Percentiles rank a stretch among this genome's conserved stretches.
Conservation (phyloP, 2,113 vertebrate genomes). For the Proteles cristata region DNA sequence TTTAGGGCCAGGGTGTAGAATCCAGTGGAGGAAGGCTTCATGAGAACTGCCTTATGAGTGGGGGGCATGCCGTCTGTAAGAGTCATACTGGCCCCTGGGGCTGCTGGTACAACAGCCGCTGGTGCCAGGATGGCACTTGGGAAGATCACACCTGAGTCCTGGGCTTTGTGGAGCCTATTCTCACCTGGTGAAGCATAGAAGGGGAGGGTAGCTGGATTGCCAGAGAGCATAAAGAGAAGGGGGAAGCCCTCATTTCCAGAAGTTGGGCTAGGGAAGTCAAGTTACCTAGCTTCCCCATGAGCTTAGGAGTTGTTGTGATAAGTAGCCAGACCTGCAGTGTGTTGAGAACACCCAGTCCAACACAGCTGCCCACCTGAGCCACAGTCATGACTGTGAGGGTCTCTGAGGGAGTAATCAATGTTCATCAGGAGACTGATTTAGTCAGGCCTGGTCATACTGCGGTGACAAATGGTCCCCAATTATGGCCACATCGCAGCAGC, state of each 20-base stretch:
- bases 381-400: too few species aligned
- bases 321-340: neutral
- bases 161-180: neutral
- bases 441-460: neutral
- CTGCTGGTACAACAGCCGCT: fast-evolving
- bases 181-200: neutral
- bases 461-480: neutral
- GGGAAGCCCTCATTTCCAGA: neutral
- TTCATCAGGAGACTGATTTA: too few species aligned
- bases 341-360: neutral
- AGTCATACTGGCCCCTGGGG: fast-evolving
- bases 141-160: too few species aligned
- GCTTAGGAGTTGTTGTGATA: neutral
- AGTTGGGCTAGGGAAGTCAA: neutral
- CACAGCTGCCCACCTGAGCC: neutral
- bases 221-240: neutral
- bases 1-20: neutral
- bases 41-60: neutral
- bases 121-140: fast-evolving
- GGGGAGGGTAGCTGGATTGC: neutral
- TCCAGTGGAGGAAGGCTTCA: neutral
- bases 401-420: neutral
- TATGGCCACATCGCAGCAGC: too few species aligned
- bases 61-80: neutral
- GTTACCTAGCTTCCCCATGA: neutral